A percentile compares a stretch with the other conserved stretches of the same genome.
Evolutionary conservation across 2,113 vertebrate species (phyloP).

Genomic region (Lophochroa leadbeateri): DNA sequence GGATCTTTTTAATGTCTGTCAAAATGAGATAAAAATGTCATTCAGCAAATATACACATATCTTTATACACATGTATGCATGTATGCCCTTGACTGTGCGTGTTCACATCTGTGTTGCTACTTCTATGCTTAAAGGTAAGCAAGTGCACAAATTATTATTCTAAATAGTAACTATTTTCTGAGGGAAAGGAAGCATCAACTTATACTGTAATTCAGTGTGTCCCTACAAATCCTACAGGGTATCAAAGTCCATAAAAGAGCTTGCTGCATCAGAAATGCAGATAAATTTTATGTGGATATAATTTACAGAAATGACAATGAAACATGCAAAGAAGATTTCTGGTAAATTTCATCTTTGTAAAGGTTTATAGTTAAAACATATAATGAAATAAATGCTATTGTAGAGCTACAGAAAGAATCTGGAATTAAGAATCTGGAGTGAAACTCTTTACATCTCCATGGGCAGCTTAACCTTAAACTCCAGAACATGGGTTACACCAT

Average conservation of each 20-base stretch:
- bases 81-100: not conserved
- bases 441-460: not conserved
- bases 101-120: not conserved
- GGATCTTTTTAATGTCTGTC: not conserved
- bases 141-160: not conserved
- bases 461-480: not conserved
- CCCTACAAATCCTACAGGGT: not conserved
- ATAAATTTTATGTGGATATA: not conserved
- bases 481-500: not conserved
- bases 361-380: not conserved
- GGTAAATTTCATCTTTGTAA: not conserved
- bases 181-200: not conserved
- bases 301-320: not conserved
- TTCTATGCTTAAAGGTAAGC: not conserved
- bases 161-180: not conserved
- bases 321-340: not conserved
- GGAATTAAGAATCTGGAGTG: not conserved
- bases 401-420: not conserved
- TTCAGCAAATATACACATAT: not conserved
- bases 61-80: not conserved
- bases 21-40: not conserved
- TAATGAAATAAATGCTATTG: not conserved
- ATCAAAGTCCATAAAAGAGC: not conserved
- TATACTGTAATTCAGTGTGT: not conserved
- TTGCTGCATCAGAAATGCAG: accelerated